Percentiles rank a stretch among this genome's conserved stretches.
Evolutionary conservation across 2,113 vertebrate species (phyloP).

Genomic region (Vulpes vulpes): DNA sequence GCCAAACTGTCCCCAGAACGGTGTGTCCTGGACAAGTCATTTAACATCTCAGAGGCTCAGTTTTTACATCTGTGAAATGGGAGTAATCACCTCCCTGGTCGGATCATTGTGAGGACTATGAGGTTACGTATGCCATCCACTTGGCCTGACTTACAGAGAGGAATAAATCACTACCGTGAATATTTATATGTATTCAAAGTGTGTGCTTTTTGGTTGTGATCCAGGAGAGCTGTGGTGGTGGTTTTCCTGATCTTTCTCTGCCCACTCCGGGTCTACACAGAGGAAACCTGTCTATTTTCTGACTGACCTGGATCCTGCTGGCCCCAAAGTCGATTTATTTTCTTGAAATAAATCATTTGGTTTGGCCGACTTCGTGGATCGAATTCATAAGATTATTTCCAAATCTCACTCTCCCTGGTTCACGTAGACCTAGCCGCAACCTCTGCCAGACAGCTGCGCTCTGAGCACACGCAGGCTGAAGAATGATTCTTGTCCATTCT

Average conservation of each 20-base stretch:
- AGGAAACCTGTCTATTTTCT: constrained; percentile 44
- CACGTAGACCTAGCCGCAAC: neutral
- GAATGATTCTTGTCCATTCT: constrained; percentile 78
- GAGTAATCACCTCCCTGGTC: neutral
- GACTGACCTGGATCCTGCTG: constrained; percentile 45
- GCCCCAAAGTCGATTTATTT: constrained; percentile 64
- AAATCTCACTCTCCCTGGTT: constrained; percentile 62
- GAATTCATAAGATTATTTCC: constrained; percentile 78
- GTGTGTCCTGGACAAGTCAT: neutral
- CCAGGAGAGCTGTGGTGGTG: neutral
- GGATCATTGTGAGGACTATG: neutral
- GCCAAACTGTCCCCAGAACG: neutral
- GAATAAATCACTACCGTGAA: neutral
- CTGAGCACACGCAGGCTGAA: constrained; percentile 28
- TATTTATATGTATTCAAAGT: neutral
- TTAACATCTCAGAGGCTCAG: constrained; percentile 5
- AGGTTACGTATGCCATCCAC: neutral
- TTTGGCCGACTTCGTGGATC: constrained; percentile 62
- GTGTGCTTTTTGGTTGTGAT: neutral
- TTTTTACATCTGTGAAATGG: constrained; percentile 2
- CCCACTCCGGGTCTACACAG: neutral
- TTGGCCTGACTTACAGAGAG: neutral
- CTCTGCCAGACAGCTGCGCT: constrained; percentile 55
- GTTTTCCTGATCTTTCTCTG: constrained; percentile 29
- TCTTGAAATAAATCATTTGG: constrained; percentile 73